Percentiles rank a stretch among this genome's conserved stretches.
phyloP scores from a whole-genome alignment of 2,888 invertebrate genomes.

The Limnephilus rhombicus region DNA sequence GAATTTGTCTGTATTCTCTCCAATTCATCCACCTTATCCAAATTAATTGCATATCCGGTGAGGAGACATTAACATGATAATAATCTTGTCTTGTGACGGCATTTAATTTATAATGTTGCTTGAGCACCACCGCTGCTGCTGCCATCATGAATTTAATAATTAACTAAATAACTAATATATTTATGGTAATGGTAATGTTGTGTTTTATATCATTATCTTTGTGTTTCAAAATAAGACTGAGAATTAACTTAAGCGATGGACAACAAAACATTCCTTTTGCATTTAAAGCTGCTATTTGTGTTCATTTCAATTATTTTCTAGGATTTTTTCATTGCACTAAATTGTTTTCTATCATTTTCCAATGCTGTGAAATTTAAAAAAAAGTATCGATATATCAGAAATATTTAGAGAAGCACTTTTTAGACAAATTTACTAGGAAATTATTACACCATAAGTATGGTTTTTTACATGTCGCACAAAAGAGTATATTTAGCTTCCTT shows the following conservation, averaged over 20 bases:
- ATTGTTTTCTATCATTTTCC: neutral
- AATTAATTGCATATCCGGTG: neutral
- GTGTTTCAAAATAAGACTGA: slow-evolving; percentile 47
- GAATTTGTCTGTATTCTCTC: neutral
- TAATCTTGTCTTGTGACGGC: neutral
- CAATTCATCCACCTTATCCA: neutral
- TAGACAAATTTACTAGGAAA: neutral
- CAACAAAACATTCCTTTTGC: slow-evolving; percentile 15
- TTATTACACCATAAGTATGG: neutral
- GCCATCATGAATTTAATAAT: slow-evolving; percentile 28
- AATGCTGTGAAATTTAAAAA: neutral
- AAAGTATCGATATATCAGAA: no score
- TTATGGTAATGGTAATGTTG: neutral
- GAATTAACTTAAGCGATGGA: slow-evolving; percentile 7
- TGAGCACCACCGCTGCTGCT: neutral
- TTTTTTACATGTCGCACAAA: neutral
- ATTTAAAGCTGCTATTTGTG: neutral
- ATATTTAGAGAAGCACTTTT: neutral
- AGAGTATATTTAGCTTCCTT: neutral
- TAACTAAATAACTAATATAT: slow-evolving; percentile 13
- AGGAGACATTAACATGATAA: neutral
- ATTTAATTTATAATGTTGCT: slow-evolving; percentile 6
- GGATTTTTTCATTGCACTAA: neutral
- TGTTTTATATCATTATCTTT: slow-evolving; percentile 10
- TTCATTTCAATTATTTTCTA: slow-evolving; percentile 22